Evolutionary conservation across 2,888 invertebrate species (phyloP), one percentile per base, ranked within the genome.

Genomic region (Cryptops parisi): DNA sequence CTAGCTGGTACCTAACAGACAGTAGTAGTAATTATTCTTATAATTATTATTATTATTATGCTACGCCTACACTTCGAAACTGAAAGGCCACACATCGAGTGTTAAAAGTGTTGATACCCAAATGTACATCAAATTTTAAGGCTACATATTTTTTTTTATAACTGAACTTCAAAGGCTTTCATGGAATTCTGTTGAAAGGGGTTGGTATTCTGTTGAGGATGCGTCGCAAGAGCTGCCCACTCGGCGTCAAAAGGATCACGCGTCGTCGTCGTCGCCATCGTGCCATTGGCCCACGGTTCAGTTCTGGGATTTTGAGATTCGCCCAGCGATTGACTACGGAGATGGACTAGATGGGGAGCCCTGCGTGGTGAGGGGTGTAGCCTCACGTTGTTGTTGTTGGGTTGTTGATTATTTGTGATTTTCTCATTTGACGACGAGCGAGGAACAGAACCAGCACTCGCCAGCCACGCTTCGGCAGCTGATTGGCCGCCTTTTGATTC

Each of bases 211-310:
- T 61, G 54, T 58, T 68, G 59, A 65, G 67, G 60, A 41, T 63
- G 64, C 48, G 65, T 59, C 4, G 79, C 74, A 46, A 78, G 72
- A 53, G 79, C 78, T 1, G 81, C 86, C 85, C 86, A 87, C 62
- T 85, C 85, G 15, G 85, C 84, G 65, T 87, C 84, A 65, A 87
- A 87, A 0, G 87, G 86, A 70, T 87, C 83, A 15, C 53, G 53
- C n/a, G 53, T 23, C n/a, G 48, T 50, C n/a, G n/a, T n/a, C n/a
- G n/a, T n/a, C n/a, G n/a, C n/a, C n/a, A n/a, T n/a, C 43, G 51
- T 53, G 43, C 55, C 49, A 39, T 47, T 40, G 43, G 47, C 12
- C 53, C 45, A 51, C 55, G 47, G 54, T 47, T 51, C 55, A n/a
- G 51, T 48, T 47, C 47, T 44, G 46, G 38, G 53, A 41, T 40